These are phyloP conservation scores for Semnopithecus entellus DNA, from an alignment of 2,113 vertebrate species.

Conservation along the genomic window DNA sequence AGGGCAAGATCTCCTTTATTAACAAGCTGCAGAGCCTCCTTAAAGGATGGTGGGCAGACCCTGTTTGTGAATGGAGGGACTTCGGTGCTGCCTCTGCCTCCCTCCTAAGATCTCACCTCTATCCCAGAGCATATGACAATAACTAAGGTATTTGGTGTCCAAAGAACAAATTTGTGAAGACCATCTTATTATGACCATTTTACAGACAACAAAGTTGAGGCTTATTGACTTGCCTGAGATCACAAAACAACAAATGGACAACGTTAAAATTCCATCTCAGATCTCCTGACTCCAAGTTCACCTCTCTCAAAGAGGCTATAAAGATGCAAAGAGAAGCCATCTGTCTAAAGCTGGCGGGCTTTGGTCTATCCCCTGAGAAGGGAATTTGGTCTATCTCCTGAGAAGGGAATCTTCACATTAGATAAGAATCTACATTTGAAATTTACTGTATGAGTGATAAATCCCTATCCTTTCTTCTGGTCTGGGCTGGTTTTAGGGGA, in stretches of 20 bases:
- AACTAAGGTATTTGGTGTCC: not conserved
- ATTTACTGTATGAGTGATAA: not conserved
- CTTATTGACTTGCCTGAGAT: not conserved
- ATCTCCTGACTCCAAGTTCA: not conserved
- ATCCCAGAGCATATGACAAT: not conserved
- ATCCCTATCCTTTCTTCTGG: not conserved
- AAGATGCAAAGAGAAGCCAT: not conserved
- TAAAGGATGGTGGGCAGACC: slow-evolving; percentile 27
- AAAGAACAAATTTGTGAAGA: not conserved
- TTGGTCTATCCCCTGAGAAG: not conserved
- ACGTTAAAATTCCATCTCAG: not conserved
- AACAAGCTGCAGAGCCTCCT: slow-evolving; percentile 74
- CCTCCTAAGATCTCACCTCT: not conserved
- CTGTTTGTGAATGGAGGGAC: not conserved
- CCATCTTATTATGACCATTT: not conserved
- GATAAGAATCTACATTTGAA: not conserved
- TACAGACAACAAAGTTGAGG: not conserved
- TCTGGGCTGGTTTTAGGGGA: not conserved
- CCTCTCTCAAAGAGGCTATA: not conserved
- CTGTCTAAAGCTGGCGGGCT: not conserved
- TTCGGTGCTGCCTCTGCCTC: not conserved
- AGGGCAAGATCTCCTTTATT: slow-evolving; percentile 82
- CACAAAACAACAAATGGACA: not conserved
- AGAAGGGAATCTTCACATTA: not conserved
- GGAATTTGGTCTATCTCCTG: not conserved